Evolutionary conservation across 2,113 vertebrate genomes (phyloP), one percentile per base, ranked within the genome.

Genomic region (Grammatotria lemairii): DNA sequence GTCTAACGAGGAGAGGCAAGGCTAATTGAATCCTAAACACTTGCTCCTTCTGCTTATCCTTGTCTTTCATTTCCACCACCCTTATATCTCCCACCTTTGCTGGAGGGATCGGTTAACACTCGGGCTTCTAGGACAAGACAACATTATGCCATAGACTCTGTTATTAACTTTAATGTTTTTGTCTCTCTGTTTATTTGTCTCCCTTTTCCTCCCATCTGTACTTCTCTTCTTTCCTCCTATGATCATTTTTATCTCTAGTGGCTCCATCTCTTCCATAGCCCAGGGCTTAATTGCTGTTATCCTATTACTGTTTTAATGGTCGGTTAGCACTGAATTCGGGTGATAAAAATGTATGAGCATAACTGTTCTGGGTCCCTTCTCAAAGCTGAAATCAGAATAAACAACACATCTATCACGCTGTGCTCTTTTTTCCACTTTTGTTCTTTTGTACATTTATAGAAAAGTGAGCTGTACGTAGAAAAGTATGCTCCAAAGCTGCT

Each of bases 21-120:
- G 93, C 91, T 95, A 95, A 95, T 93, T 94, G 86, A 95, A 95
- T 93, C 92, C 70, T 88, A 91, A 95, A 92, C 87, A 68, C 84
- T 89, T 78, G 88, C 68, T 88, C 81, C 86, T 88, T 82, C 78
- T 93, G 70, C 92, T 95, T 89, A 88, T 86, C 91, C 86, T 79
- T 23, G 53, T 86, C 84, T 80, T 68, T 88, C 47, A 57, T 87
- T 88, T 78, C 14, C 13, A 9, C 42, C 23, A 8, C 42, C 38
- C 33, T 49, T 51, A 21, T 57, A 60, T 85, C 88, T 81, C 58
- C 73, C 23, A 70, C 51, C 45, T 8, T 28, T 51, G 14, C 81
- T 49, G 68, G 55, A 68, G 79, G 16, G 65, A 54, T 65, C 7
- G 17, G 60, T 91, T 90, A 81, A 86, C 90, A 81, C 70, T 82